Percentiles rank a stretch among this genome's conserved stretches.
phyloP scores from a whole-genome alignment of 2,888 invertebrate genomes.

The Hymenopus coronatus region DNA sequence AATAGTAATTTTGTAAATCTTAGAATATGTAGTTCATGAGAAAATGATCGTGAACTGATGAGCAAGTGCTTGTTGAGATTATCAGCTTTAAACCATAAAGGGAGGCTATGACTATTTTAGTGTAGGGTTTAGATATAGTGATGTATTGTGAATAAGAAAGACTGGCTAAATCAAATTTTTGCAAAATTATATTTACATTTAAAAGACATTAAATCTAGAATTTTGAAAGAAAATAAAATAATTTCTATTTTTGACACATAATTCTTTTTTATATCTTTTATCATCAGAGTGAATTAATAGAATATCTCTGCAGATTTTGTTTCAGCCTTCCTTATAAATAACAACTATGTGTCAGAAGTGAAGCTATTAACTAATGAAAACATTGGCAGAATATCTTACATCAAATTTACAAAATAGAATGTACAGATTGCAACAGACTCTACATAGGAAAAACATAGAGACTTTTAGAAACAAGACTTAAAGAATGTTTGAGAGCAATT shows the following conservation, averaged over 20 bases:
- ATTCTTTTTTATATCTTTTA: too few relatives aligned
- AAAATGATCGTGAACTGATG: not conserved
- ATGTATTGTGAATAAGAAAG: not conserved
- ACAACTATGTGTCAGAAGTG: not conserved
- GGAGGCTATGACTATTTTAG: not conserved
- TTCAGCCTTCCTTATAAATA: not conserved
- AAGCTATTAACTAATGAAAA: not conserved
- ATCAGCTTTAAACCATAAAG: not conserved
- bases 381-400: not conserved
- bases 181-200: not conserved
- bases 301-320: too few relatives aligned
- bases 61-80: not conserved
- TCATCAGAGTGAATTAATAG: too few relatives aligned
- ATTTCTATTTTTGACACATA: too few relatives aligned
- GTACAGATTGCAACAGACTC: too few relatives aligned
- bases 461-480: too few relatives aligned
- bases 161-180: not conserved
- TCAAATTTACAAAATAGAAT: too few relatives aligned
- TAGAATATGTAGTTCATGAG: not conserved
- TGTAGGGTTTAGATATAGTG: not conserved
- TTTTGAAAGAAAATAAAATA: too few relatives aligned
- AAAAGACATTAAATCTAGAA: too few relatives aligned
- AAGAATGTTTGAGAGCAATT: too few relatives aligned
- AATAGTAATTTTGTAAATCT: too few relatives aligned
- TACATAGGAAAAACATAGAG: too few relatives aligned